Percentiles rank a stretch among this genome's conserved stretches.
Evolutionary conservation across 1,140 invertebrate species (phyloP).

Genomic region (Adoxophyes honmai): DNA sequence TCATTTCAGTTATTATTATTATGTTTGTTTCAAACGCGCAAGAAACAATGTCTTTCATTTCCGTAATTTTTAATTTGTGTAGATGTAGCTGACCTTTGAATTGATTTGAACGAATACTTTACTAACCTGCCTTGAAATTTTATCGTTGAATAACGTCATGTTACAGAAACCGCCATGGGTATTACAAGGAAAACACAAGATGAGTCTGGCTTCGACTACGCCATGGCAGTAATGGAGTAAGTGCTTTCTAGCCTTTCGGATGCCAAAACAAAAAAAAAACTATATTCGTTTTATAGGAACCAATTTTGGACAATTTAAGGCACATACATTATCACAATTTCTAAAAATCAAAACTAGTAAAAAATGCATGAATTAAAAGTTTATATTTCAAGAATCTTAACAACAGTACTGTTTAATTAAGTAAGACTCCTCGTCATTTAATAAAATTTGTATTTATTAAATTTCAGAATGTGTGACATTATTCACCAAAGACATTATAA

Average conservation of each 20-base stretch:
- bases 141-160: slow-evolving; percentile 6
- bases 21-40: too few species aligned
- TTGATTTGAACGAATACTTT: background rate
- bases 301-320: too few species aligned
- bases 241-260: slow-evolving; percentile 22
- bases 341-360: too few species aligned
- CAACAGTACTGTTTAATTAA: too few species aligned
- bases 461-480: slow-evolving; percentile 83
- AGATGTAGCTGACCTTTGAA: slow-evolving; percentile 5
- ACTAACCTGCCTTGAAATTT: too few species aligned
- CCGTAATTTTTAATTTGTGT: background rate
- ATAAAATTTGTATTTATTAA: slow-evolving; percentile 18
- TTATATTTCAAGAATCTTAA: too few species aligned
- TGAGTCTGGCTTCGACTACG: slow-evolving; percentile 82
- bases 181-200: slow-evolving; percentile 80
- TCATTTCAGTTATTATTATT: too few species aligned
- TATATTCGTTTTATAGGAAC: too few species aligned
- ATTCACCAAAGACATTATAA: slow-evolving; percentile 83
- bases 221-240: slow-evolving; percentile 85
- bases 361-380: too few species aligned
- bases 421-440: slow-evolving; percentile 9
- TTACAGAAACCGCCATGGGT: slow-evolving; percentile 84
- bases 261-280: too few species aligned
- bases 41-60: background rate
- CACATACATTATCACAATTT: too few species aligned